These are phyloP conservation scores for Ornithorhynchus anatinus DNA, from an alignment of 2,113 vertebrate species.

Conservation along the genomic window DNA sequence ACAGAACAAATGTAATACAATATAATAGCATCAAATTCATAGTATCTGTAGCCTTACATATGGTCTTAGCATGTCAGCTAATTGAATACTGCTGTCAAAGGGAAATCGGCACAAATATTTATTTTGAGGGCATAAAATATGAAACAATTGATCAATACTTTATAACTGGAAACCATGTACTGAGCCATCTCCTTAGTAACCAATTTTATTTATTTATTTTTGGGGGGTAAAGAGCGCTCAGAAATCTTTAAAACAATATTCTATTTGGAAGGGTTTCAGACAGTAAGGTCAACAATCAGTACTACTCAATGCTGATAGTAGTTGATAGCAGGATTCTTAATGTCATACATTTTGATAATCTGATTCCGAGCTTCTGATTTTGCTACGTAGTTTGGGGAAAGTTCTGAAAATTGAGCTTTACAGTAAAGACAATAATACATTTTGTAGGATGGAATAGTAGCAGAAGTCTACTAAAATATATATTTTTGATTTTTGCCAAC, in stretches of 20 bases:
- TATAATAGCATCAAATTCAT: not conserved
- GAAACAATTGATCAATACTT: not conserved
- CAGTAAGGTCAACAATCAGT: not conserved
- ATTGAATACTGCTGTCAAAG: not conserved
- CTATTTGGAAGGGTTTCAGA: not conserved
- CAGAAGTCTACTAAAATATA: no score
- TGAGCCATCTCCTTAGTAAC: not conserved
- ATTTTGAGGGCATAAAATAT: not conserved
- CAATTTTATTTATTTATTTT: not conserved
- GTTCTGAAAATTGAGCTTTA: not conserved
- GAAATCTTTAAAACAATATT: not conserved
- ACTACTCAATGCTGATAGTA: not conserved
- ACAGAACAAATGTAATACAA: not conserved
- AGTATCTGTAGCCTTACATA: not conserved
- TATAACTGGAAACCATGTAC: not conserved
- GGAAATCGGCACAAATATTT: not conserved
- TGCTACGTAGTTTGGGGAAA: not conserved
- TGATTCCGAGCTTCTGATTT: not conserved
- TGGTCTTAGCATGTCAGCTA: not conserved
- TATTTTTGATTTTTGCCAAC: no score
- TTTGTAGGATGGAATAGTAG: no score
- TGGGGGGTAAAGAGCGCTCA: not conserved
- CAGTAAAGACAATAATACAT: no score
- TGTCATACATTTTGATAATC: not conserved
- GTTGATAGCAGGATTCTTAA: not conserved